Percentiles rank a stretch among this genome's conserved stretches.
Conservation (phyloP, 2,888 invertebrate genomes). For the Stenchaetothrips biformis region DNA sequence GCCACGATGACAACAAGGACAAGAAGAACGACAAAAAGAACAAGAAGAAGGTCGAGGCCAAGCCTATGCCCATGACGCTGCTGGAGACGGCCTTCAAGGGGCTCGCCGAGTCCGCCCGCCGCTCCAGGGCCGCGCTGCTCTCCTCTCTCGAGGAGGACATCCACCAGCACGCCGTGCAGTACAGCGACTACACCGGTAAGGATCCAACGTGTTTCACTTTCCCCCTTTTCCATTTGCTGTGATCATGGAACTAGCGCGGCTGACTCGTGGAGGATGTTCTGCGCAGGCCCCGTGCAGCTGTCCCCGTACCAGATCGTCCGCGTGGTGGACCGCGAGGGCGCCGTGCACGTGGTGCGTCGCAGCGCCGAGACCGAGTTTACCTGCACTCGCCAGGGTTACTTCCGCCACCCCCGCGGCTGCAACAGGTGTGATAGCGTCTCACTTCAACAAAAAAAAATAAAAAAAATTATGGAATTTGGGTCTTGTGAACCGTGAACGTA, state of each 20-base stretch:
- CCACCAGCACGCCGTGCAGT: constrained; percentile 34
- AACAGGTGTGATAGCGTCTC: constrained; percentile 48
- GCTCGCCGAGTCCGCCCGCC: constrained; percentile 57
- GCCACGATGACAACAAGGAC: not conserved
- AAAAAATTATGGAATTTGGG: too few relatives aligned
- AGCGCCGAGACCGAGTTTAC: constrained; percentile 68
- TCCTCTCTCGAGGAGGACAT: constrained; percentile 61
- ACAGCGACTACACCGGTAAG: constrained; percentile 17
- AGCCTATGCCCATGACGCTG: constrained; percentile 42
- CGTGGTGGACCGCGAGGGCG: constrained; percentile 66
- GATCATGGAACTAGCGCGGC: too few relatives aligned
- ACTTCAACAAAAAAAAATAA: too few relatives aligned
- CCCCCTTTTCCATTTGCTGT: too few relatives aligned
- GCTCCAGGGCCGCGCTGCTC: constrained; percentile 59
- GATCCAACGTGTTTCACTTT: not conserved
- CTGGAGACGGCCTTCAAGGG: constrained; percentile 52
- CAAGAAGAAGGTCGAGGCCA: not conserved
- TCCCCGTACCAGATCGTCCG: constrained; percentile 69
- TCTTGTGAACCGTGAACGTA: not conserved
- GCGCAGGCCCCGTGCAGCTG: constrained; percentile 57
- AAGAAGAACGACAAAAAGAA: not conserved
- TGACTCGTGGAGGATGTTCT: constrained; percentile 11
- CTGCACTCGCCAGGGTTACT: constrained; percentile 72
- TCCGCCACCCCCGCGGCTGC: constrained; percentile 70
- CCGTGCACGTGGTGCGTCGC: constrained; percentile 66